These are phyloP conservation scores for Amphimallon solstitiale DNA, from an alignment of 2,888 invertebrate genomes.

Conservation along the genomic window DNA sequence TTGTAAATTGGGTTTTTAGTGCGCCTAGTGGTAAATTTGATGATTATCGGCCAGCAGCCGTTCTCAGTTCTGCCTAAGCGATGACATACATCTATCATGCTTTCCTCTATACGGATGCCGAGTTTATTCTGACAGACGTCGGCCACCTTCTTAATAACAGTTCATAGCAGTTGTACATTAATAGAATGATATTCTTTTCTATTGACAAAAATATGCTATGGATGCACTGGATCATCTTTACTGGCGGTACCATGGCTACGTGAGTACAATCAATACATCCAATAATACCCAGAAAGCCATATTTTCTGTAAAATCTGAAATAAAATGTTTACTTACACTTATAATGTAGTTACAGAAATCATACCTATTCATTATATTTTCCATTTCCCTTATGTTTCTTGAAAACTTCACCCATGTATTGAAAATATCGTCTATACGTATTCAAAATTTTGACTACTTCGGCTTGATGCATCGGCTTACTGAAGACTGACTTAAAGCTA, in stretches of 20 bases:
- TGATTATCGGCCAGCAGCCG: too few species aligned
- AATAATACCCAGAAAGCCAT: too few species aligned
- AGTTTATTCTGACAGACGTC: too few species aligned
- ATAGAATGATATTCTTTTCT: constrained; percentile 50
- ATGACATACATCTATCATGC: too few species aligned
- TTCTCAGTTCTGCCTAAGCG: too few species aligned
- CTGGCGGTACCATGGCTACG: too few species aligned
- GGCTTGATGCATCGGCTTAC: constrained; percentile 38
- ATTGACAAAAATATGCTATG: constrained; percentile 49
- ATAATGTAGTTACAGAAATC: constrained; percentile 36
- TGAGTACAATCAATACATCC: constrained; percentile 51
- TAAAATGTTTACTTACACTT: constrained; percentile 35
- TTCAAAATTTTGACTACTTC: constrained; percentile 26
- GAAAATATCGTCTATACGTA: constrained; percentile 30
- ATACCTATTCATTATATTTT: constrained; percentile 35
- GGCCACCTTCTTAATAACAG: too few species aligned
- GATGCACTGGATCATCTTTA: constrained; percentile 41
- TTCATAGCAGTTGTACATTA: constrained; percentile 52
- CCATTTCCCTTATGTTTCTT: too few species aligned
- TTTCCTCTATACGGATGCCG: too few species aligned
- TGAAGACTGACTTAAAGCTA: constrained; percentile 39
- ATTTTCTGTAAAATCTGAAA: too few species aligned
- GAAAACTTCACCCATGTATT: constrained; percentile 37
- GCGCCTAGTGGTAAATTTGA: too few species aligned
- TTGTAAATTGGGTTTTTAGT: too few species aligned